A percentile compares a stretch with the other conserved stretches of the same genome.
Conservation (phyloP, 2,888 invertebrate species). For the Yponomeuta sedellus region DNA sequence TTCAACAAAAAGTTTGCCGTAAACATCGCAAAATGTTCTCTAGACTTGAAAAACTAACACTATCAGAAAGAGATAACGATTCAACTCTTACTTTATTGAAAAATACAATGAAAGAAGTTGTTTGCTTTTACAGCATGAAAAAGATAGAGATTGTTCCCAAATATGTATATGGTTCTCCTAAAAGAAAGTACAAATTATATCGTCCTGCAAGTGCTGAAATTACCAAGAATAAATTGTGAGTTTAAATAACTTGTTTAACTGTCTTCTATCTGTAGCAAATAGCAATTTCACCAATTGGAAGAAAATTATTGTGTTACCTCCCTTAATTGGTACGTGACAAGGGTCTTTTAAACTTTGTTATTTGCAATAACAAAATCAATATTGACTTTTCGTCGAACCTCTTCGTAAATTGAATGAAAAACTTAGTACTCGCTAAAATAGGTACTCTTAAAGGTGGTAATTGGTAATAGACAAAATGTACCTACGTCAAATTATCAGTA, state of each 20-base stretch:
- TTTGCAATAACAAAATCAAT: background rate
- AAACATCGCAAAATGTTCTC: constrained; percentile 26
- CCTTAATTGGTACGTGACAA: background rate
- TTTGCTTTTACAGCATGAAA: constrained; percentile 37
- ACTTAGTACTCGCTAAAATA: background rate
- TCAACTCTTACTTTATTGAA: background rate
- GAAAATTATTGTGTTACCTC: background rate
- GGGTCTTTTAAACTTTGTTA: background rate
- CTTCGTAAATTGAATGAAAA: background rate
- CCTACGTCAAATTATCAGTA: too few relatives aligned
- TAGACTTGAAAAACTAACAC: background rate
- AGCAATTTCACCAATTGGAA: background rate
- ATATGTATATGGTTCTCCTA: constrained; percentile 22
- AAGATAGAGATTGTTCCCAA: constrained; percentile 45
- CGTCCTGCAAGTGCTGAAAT: background rate
- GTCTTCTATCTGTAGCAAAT: background rate
- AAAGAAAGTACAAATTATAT: background rate
- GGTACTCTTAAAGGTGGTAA: too few relatives aligned
- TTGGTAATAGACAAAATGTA: too few relatives aligned
- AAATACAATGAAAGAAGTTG: background rate
- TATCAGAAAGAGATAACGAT: background rate
- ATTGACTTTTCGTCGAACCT: background rate
- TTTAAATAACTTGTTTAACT: background rate
- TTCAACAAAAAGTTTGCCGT: constrained; percentile 17
- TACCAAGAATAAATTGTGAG: background rate